phyloP scores from a whole-genome alignment of 1,140 invertebrate species.

The Scaptodrosophila lebanonensis region DNA sequence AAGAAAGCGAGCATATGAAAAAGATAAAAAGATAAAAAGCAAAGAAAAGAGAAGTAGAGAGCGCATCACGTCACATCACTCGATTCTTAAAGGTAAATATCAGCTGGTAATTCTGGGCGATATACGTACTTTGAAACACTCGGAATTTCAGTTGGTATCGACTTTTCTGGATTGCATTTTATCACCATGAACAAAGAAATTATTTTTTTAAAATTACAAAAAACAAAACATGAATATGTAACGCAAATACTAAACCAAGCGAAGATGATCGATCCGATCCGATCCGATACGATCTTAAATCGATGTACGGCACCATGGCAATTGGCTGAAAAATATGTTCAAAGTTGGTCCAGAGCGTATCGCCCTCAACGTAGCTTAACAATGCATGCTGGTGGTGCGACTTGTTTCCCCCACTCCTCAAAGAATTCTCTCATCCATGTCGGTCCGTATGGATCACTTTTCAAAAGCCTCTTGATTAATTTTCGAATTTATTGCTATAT shows the following conservation, averaged over 20 bases:
- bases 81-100: conserved; percentile 88
- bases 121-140: conserved; percentile 75
- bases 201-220: too few species aligned
- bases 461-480: conserved; percentile 1
- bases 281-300: conserved; percentile 3
- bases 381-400: too few species aligned
- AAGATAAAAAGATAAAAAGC: background rate
- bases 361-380: too few species aligned
- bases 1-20: background rate
- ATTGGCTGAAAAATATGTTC: background rate
- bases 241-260: conserved; percentile 2
- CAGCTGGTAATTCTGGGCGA: conserved; percentile 97
- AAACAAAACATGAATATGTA: conserved; percentile 14
- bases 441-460: conserved; percentile 9
- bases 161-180: conserved; percentile 76
- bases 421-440: too few species aligned
- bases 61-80: conserved; percentile 44
- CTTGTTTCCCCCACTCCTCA: too few species aligned
- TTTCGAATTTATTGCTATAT: background rate
- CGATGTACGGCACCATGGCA: conserved; percentile 49
- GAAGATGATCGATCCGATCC: background rate
- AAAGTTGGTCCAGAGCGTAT: too few species aligned
- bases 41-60: conserved; percentile 9
- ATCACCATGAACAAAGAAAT: conserved; percentile 48
- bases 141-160: conserved; percentile 92